Evolutionary conservation across 2,797 vertebrate genomes (phyloP), one percentile per base, ranked within the genome.

Genomic region (Chanos chanos): DNA sequence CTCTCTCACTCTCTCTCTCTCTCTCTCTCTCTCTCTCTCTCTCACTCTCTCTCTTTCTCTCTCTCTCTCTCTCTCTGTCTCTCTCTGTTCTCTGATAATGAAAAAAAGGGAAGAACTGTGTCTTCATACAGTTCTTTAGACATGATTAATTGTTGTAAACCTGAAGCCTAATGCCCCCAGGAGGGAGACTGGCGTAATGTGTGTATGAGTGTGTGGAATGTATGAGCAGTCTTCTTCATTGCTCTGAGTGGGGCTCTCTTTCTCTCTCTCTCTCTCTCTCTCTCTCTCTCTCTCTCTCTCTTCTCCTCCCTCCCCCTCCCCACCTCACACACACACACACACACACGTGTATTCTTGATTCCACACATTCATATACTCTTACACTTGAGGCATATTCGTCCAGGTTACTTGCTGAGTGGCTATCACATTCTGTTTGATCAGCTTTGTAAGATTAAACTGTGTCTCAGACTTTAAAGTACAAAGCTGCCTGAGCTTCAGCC

Each of bases 1-100:
- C 74, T 71, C 80, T 82, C 75, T 85, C 64, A 67, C 79, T 84
- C 79, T 5, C 27, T 39, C 10, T 48, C 2, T 21, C 1, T 3
- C 13, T 16, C 43, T n/a, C 44, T 16, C 22, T 13, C 18, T 21
- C 1, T n/a, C 2, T 9, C 21, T n/a, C 7, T 31, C 6, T 18
- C 7, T 16, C 34, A 15, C 41, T 30, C 30, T 18, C n/a, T n/a
- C n/a, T n/a, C n/a, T n/a, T n/a, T n/a, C n/a, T n/a, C 22, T 34
- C 65, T 54, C 33, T 51, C 28, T 16, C 55, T 54, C 25, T 10
- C 61, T 43, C 74, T 80, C 80, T 70, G 74, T 66, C 69, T 60
- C 55, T 53, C 39, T 37, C 27, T 12, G 31, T 57, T 51, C 68
- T 27, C 15, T 75, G 59, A 74, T 55, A 68, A 67, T 71, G 68